Evolutionary conservation across 2,113 vertebrate species (phyloP).

Genomic region (Nematolebias whitei): DNA sequence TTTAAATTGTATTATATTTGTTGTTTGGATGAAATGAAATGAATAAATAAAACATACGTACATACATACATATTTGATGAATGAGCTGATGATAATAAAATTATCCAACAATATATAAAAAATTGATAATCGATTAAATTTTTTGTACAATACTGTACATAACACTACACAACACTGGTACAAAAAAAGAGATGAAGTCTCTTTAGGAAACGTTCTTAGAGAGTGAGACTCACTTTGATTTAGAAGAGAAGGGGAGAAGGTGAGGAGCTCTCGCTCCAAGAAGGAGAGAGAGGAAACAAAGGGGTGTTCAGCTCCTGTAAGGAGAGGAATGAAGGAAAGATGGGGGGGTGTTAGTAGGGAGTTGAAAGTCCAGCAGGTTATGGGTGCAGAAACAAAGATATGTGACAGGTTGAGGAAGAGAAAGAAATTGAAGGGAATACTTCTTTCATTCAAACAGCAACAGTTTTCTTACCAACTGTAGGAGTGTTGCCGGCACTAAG

Average conservation of each 20-base stretch:
- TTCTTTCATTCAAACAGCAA: neutral
- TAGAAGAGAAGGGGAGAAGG: slow-evolving; percentile 57
- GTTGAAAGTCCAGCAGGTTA: slow-evolving; percentile 12
- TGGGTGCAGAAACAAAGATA: slow-evolving; percentile 29
- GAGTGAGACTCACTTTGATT: slow-evolving; percentile 70
- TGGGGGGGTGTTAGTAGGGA: neutral
- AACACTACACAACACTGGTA: too few species aligned
- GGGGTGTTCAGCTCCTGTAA: slow-evolving; percentile 55
- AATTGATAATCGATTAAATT: too few species aligned
- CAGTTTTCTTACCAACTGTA: slow-evolving; percentile 88
- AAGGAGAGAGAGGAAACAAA: slow-evolving; percentile 48
- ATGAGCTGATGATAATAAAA: neutral
- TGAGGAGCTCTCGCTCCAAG: slow-evolving; percentile 64
- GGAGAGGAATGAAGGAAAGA: slow-evolving; percentile 42
- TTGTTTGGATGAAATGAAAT: too few species aligned
- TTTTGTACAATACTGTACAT: neutral
- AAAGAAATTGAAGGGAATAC: slow-evolving; percentile 7
- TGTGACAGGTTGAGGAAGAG: slow-evolving; percentile 20
- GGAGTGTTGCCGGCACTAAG: slow-evolving; percentile 94
- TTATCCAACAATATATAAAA: too few species aligned
- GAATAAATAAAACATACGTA: too few species aligned
- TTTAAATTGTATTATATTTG: too few species aligned
- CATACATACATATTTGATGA: too few species aligned
- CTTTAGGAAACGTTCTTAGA: slow-evolving; percentile 1
- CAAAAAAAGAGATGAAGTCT: too few species aligned